phyloP scores from a whole-genome alignment of 35 echinoderm and acorn worm species.

The Hemicentrotus pulcherrimus region DNA sequence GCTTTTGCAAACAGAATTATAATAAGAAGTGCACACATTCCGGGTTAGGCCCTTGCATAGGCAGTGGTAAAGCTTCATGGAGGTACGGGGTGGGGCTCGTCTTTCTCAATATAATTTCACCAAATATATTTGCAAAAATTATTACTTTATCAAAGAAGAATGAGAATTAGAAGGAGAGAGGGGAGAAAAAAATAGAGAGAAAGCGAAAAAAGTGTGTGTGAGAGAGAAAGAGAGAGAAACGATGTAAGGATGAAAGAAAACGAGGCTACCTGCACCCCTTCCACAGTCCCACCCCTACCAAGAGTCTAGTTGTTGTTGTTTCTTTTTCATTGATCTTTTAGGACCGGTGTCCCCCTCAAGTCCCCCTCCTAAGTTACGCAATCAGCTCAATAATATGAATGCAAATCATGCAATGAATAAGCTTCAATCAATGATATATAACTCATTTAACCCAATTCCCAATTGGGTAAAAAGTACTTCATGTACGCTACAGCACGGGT shows the following conservation, averaged over 20 bases:
- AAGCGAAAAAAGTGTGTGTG: neutral
- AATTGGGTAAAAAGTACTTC: neutral
- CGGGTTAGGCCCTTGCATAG: neutral
- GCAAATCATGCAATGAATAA: neutral
- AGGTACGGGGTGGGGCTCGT: neutral
- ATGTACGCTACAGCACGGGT: neutral
- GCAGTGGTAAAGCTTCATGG: neutral
- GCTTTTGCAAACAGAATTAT: neutral
- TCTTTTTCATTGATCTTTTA: too few relatives aligned
- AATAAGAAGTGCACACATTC: neutral
- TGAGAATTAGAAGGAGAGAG: neutral
- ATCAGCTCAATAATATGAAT: neutral
- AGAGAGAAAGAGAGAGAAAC: too few relatives aligned
- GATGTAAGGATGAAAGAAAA: too few relatives aligned
- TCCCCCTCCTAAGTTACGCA: neutral
- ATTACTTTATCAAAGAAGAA: neutral
- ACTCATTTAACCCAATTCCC: neutral
- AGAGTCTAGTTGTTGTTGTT: too few relatives aligned
- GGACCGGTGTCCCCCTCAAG: too few relatives aligned
- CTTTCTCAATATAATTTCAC: neutral
- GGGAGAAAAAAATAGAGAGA: too few relatives aligned
- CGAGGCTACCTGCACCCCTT: too few relatives aligned
- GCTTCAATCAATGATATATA: neutral
- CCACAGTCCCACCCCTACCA: too few relatives aligned
- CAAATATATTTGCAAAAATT: neutral